Conservation (phyloP, 2,113 vertebrate genomes). For the Ardeotis arabs region DNA sequence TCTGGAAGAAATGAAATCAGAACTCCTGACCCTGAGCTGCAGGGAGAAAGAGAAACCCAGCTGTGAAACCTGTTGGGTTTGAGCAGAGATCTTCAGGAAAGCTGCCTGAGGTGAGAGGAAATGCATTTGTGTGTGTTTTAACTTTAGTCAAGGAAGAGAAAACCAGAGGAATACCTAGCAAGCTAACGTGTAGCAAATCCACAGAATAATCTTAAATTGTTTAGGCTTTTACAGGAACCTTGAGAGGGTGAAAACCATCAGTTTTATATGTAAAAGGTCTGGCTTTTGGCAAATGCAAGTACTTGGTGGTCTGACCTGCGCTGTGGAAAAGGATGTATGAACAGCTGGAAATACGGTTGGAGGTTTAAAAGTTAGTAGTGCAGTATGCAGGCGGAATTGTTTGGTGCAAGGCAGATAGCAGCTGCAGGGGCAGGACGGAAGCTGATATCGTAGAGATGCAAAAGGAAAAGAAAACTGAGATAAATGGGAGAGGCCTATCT, state of each 20-base stretch:
- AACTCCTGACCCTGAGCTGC: neutral
- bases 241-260: neutral
- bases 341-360: neutral
- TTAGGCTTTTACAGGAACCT: neutral
- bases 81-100: neutral
- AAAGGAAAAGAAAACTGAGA: neutral
- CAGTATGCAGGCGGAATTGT: neutral
- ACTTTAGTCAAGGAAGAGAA: neutral
- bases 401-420: constrained; percentile 10
- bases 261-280: neutral
- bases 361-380: neutral
- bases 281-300: neutral
- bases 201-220: neutral
- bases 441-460: neutral
- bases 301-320: neutral
- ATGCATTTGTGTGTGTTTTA: neutral
- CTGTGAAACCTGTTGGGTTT: neutral
- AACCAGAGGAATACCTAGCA: neutral
- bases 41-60: neutral
- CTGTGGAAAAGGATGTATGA: neutral
- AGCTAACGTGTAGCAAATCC: neutral
- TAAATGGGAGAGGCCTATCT: constrained; percentile 27
- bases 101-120: neutral
- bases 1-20: neutral
- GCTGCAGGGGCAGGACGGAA: neutral